phyloP scores from a whole-genome alignment of 53 echinoderm and acorn worm species.

The Crossaster papposus region DNA sequence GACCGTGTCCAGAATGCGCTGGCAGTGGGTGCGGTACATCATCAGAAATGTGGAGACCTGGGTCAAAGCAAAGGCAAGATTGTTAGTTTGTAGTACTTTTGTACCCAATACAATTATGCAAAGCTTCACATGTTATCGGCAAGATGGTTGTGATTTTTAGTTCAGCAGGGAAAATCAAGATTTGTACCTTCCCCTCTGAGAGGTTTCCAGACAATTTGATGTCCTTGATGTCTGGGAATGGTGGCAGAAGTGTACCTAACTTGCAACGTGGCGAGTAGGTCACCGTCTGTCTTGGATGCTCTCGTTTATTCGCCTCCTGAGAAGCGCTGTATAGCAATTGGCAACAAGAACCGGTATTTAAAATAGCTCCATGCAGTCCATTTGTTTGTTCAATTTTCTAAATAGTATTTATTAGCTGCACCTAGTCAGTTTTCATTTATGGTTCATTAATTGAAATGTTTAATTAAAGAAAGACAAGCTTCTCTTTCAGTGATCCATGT shows the following conservation, averaged over 20 bases:
- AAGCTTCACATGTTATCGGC: background rate
- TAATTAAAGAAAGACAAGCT: no score
- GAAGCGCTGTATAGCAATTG: background rate
- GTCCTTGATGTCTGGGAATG: slow-evolving; percentile 64
- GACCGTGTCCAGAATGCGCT: slow-evolving; percentile 76
- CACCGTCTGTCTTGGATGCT: slow-evolving; percentile 30
- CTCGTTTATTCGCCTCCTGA: slow-evolving; percentile 58
- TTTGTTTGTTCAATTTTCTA: no score
- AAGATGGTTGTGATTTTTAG: background rate
- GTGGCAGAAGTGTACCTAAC: slow-evolving; percentile 68
- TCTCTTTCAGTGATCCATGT: no score
- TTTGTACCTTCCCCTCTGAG: slow-evolving; percentile 40
- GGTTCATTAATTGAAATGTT: no score
- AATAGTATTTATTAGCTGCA: no score
- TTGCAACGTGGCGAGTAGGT: slow-evolving; percentile 63
- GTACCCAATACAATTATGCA: no score
- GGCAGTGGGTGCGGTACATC: slow-evolving; percentile 85
- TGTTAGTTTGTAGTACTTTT: no score
- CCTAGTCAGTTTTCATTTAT: no score
- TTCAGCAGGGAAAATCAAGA: background rate
- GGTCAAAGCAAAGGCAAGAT: no score
- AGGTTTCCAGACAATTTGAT: slow-evolving; percentile 46
- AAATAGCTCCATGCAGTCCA: background rate
- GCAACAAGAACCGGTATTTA: background rate
- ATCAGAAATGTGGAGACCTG: slow-evolving; percentile 77